Conservation (phyloP, 2,113 vertebrate genomes). For the Melanocharis versteri region DNA sequence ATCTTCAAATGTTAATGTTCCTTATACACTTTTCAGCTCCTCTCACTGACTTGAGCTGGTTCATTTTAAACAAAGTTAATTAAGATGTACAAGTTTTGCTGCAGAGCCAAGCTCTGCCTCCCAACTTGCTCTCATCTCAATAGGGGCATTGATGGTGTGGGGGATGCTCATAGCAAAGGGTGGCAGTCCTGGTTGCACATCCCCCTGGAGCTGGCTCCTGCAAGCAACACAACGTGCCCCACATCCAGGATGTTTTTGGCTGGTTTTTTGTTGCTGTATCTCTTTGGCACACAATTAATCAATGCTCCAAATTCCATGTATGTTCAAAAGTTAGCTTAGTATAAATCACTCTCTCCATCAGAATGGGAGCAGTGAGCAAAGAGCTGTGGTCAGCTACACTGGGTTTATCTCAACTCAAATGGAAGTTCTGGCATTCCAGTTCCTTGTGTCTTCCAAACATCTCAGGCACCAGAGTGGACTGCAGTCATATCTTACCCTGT, state of each 20-base stretch:
- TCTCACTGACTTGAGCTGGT: neutral
- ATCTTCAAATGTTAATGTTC: neutral
- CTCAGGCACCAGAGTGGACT: neutral
- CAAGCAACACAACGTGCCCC: neutral
- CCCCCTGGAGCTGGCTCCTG: neutral
- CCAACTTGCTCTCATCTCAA: neutral
- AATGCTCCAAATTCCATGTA: neutral
- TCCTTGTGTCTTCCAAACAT: neutral
- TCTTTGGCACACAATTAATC: neutral
- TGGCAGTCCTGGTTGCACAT: neutral
- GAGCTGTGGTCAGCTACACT: neutral
- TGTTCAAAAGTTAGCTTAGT: neutral
- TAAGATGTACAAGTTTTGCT: neutral
- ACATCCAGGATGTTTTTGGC: neutral
- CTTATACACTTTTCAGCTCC: neutral
- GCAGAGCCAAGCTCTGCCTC: slow-evolving; percentile 3
- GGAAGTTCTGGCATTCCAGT: neutral
- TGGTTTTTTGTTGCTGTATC: neutral
- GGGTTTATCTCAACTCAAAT: neutral
- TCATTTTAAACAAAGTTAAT: neutral
- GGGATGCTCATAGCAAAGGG: neutral
- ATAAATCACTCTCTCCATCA: neutral
- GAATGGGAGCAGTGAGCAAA: neutral
- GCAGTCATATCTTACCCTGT: neutral
- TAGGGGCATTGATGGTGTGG: neutral